Evolutionary conservation across 2,797 vertebrate species (phyloP), one percentile per base, ranked within the genome.

Genomic region (Argentina silus): DNA sequence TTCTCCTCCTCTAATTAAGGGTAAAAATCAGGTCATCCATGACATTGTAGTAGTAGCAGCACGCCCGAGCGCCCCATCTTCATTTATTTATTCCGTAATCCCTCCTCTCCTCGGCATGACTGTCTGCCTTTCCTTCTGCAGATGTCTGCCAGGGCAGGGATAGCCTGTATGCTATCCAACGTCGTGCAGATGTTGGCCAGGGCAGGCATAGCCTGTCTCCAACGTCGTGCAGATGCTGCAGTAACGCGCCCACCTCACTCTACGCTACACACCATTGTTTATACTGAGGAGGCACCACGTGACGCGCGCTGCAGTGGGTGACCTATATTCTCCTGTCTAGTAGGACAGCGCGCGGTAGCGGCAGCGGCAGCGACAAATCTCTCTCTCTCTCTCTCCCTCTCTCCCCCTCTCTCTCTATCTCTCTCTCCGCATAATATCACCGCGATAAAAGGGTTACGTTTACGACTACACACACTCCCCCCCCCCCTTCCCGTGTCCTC

Each of bases 261-360:
- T 36, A 74, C 43, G 57, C 23, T 17, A 69, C 83, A 74, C 78
- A 69, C 78, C 68, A 74, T 77, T 86, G 83, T 86, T 86, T 83
- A 86, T 74, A 74, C 69, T 17, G 51, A 70, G 47, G 63, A 3
- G 15, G 15, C 43, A 67, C 68, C 80, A 85, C 83, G 85, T 82
- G 85, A 85, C 71, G 3, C 42, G 51, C 70, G 72, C 80, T 85
- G 86, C 85, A 82, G 80, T 81, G 79, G 56, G 76, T 87, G 86
- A 85, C 86, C 86, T 74, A 87, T 75, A 87, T 85, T 81, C 70
- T 55, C 47, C 53, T 60, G 74, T 55, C 77, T 69, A 66, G 72
- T 75, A 72, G 77, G 79, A 69, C 74, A 75, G 65, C 63, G 74
- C 74, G n/a, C n/a, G n/a, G n/a, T n/a, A n/a, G n/a, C n/a, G n/a